Evolutionary conservation across 2,797 vertebrate species (phyloP).

Genomic region (Neomorphus geoffroyi): DNA sequence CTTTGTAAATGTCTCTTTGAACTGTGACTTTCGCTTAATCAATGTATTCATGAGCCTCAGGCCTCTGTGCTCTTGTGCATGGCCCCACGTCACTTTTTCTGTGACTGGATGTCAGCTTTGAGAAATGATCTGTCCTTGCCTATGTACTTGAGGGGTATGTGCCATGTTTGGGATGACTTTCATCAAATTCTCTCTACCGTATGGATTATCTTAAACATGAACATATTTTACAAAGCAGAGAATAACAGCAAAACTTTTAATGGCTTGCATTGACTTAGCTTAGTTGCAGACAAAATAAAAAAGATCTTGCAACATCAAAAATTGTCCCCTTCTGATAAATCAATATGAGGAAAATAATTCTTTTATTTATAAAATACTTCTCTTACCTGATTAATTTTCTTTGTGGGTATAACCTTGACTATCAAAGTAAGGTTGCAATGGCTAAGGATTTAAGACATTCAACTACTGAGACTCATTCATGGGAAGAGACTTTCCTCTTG

Average conservation of each 20-base stretch:
- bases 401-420: not conserved
- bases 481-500: not conserved
- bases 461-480: not conserved
- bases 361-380: not conserved
- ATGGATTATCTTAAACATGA: not conserved
- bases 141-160: not conserved
- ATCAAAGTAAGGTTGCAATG: not conserved
- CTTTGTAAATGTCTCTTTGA: not conserved
- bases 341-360: not conserved
- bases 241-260: not conserved
- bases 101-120: not conserved
- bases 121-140: not conserved
- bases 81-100: not conserved
- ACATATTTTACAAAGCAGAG: not conserved
- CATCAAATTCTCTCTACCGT: not conserved
- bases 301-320: not conserved
- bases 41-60: not conserved
- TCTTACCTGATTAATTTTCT: not conserved
- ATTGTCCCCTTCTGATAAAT: not conserved
- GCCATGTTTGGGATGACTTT: not conserved
- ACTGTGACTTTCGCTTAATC: not conserved
- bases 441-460: not conserved
- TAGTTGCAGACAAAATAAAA: not conserved
- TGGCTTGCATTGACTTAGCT: not conserved
- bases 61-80: not conserved